phyloP scores from a whole-genome alignment of 2,797 vertebrate genomes.

The Peromyscus eremicus region DNA sequence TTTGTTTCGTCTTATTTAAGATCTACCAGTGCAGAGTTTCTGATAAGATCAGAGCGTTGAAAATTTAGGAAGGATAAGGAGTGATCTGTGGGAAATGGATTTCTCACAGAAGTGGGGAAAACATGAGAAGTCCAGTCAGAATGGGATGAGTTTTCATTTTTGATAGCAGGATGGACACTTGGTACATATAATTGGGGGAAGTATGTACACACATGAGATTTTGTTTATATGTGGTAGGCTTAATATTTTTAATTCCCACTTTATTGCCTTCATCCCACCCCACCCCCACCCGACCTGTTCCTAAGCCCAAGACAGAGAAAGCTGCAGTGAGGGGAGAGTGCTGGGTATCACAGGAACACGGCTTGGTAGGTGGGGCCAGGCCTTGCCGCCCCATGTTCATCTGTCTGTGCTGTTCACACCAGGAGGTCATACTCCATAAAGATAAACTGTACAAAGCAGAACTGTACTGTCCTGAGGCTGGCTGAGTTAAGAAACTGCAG shows the following conservation, averaged over 20 bases:
- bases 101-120: background rate
- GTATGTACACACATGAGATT: rapidly evolving
- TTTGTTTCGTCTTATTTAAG: background rate
- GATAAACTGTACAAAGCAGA: background rate
- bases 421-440: background rate
- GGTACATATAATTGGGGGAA: background rate
- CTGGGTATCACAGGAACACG: background rate
- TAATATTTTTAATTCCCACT: background rate
- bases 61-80: background rate
- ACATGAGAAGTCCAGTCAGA: background rate
- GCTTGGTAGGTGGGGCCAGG: background rate
- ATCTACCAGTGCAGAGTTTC: background rate
- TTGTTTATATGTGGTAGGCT: background rate
- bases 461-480: background rate
- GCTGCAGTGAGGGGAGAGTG: background rate
- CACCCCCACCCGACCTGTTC: background rate
- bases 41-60: background rate
- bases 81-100: background rate
- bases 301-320: background rate
- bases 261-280: background rate
- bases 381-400: background rate
- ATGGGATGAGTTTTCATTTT: background rate
- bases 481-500: background rate
- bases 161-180: background rate
- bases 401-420: background rate